Base-by-base conservation (phyloP, 35 echinoderm and acorn worm species). In the Apostichopus californicus region DNA sequence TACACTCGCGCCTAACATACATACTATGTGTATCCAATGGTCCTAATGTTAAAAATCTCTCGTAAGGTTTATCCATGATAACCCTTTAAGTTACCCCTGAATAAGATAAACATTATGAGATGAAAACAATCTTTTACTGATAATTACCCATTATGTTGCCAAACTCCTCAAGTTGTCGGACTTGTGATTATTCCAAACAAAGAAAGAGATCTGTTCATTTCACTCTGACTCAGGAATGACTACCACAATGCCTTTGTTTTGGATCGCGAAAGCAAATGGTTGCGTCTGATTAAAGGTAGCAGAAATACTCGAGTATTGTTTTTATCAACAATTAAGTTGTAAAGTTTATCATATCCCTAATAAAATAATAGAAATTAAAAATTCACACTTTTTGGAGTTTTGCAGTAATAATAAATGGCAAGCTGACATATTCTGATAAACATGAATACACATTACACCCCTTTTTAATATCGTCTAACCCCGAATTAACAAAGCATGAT, bases 201-300 rank as follows among this genome's bases (percentile, higher is more conserved):
- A 85, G 81, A 59, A 58, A 85, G 81, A 85, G 57, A 56, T 20
- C 81, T 85, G 81, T 58, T 85, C 81, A 85, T 85, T 85, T 85
- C 81, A 85, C 54, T 56, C 18, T 85, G 81, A 85, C 81, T 59
- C 55, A 58, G 28, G 81, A 85, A 85, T 85, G 81, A 85, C 81
- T 85, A 85, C 81, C 81, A 85, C 81, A 85, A 85, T 85, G 81
- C 58, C 81, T 85, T 85, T 85, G 81, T 85, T 85, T 85, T 85
- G 81, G 81, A 85, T 58, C 54, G 22, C n/a, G 18, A 56, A 22
- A 22, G 58, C 55, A 85, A 17, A 22, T 85, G 81, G 81, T 85
- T 85, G 55, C 17, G 54, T 59, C 81, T 85, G 6, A 9, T n/a
- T 22, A 10, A 25, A 85, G 81, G 52, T 56, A 56, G 11, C 6